These are phyloP conservation scores for Florisuga fusca DNA, from an alignment of 2,797 vertebrate species.

Conservation along the genomic window DNA sequence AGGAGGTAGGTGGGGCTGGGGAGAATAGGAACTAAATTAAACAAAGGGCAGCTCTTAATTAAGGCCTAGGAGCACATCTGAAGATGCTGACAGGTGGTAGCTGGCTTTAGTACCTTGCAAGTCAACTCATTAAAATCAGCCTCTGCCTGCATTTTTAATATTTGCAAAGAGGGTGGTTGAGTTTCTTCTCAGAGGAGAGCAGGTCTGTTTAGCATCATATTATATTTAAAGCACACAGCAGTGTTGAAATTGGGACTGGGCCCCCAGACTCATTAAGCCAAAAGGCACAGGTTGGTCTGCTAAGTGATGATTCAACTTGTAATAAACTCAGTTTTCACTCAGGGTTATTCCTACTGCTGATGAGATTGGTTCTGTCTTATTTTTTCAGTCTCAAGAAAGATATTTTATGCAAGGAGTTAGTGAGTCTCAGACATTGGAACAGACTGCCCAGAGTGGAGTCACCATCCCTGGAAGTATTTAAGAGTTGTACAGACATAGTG, in stretches of 20 bases:
- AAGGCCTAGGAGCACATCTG: slow-evolving; percentile 49
- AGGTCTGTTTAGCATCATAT: not conserved
- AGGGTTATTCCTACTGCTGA: slow-evolving; percentile 36
- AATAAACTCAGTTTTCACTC: not conserved
- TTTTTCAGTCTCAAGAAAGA: slow-evolving; percentile 50
- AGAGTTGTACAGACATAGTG: too few relatives aligned
- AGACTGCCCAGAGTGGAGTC: too few relatives aligned
- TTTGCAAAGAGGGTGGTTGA: not conserved
- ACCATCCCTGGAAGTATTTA: too few relatives aligned
- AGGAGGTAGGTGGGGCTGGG: slow-evolving; percentile 27
- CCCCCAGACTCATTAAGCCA: not conserved
- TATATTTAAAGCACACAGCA: not conserved
- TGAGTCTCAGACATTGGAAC: slow-evolving; percentile 5
- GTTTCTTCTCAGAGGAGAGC: not conserved
- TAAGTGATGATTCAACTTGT: not conserved
- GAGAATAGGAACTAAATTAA: slow-evolving; percentile 59
- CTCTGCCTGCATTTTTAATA: slow-evolving; percentile 19
- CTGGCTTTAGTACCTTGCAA: slow-evolving; percentile 12
- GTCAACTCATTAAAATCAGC: slow-evolving; percentile 49
- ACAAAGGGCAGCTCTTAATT: slow-evolving; percentile 73
- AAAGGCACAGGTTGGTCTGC: not conserved
- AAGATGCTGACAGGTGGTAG: slow-evolving; percentile 53
- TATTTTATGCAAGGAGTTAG: slow-evolving; percentile 38
- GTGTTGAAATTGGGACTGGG: not conserved
- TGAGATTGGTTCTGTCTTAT: not conserved